A percentile compares a stretch with the other conserved stretches of the same genome.
Evolutionary conservation across 2,888 invertebrate genomes (phyloP).

Genomic region (Pediacus dermestoides): DNA sequence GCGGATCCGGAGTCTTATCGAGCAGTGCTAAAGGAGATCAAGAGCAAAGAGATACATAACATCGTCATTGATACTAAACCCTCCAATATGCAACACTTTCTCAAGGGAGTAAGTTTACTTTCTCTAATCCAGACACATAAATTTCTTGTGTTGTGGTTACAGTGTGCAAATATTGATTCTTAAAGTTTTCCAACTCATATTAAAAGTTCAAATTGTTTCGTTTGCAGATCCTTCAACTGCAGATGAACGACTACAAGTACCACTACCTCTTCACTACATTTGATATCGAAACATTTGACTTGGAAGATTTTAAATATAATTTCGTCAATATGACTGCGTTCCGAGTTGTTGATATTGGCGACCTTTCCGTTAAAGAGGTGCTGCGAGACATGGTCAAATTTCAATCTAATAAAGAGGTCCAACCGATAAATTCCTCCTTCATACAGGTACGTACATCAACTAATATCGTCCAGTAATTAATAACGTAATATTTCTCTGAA

Average conservation of each 20-base stretch:
- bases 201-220: no score
- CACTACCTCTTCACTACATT: conserved; percentile 78
- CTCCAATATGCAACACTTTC: conserved; percentile 66
- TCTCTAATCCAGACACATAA: background rate
- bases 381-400: conserved; percentile 70
- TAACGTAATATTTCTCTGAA: no score
- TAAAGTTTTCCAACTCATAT: no score
- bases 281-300: conserved; percentile 63
- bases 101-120: conserved; percentile 63
- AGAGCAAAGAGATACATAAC: conserved; percentile 72
- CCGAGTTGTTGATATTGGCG: conserved; percentile 67
- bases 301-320: conserved; percentile 72
- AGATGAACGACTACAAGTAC: conserved; percentile 83
- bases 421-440: conserved; percentile 42
- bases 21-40: conserved; percentile 67
- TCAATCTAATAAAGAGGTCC: conserved; percentile 47
- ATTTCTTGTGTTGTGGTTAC: no score
- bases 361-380: conserved; percentile 62
- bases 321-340: conserved; percentile 74
- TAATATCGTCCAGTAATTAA: no score
- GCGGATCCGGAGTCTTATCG: conserved; percentile 64
- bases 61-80: conserved; percentile 74
- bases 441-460: conserved; percentile 46
- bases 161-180: no score
- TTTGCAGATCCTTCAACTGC: conserved; percentile 70